These are phyloP conservation scores for Ardeotis arabs DNA, from an alignment of 2,113 vertebrate species.

Conservation along the genomic window DNA sequence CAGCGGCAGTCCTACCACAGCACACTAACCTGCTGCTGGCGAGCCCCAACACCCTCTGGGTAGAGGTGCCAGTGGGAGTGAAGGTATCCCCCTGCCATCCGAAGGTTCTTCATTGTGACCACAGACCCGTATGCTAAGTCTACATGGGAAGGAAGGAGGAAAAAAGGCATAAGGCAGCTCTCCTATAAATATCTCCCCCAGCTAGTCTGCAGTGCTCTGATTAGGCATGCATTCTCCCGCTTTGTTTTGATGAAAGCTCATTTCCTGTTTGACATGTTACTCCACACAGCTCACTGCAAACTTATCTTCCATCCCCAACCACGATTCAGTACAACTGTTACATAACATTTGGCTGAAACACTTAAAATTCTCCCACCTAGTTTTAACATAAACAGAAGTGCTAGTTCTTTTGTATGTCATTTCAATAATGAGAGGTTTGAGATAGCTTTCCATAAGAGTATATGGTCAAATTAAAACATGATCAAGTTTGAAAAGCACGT, in stretches of 20 bases:
- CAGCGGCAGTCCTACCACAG: neutral
- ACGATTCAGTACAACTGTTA: neutral
- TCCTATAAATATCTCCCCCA: neutral
- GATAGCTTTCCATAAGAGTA: neutral
- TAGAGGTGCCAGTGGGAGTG: slow-evolving; percentile 98
- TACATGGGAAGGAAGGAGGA: slow-evolving; percentile 40
- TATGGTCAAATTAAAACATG: neutral
- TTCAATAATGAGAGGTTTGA: neutral
- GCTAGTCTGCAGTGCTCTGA: neutral
- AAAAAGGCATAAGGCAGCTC: neutral
- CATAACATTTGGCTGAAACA: neutral
- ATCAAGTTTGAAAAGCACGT: neutral
- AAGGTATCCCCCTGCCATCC: slow-evolving; percentile 93
- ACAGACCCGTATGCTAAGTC: slow-evolving; percentile 93
- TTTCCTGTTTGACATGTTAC: neutral
- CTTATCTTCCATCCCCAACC: neutral
- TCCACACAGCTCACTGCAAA: neutral
- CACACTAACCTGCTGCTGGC: slow-evolving; percentile 91
- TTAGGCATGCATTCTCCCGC: neutral
- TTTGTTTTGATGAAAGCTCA: neutral
- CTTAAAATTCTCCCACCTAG: neutral
- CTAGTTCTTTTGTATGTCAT: neutral
- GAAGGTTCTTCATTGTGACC: slow-evolving; percentile 92
- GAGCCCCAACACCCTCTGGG: slow-evolving; percentile 89
- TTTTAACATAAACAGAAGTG: neutral